Base-by-base conservation (phyloP, 2,113 vertebrate genomes). In the Taxidea taxus region DNA sequence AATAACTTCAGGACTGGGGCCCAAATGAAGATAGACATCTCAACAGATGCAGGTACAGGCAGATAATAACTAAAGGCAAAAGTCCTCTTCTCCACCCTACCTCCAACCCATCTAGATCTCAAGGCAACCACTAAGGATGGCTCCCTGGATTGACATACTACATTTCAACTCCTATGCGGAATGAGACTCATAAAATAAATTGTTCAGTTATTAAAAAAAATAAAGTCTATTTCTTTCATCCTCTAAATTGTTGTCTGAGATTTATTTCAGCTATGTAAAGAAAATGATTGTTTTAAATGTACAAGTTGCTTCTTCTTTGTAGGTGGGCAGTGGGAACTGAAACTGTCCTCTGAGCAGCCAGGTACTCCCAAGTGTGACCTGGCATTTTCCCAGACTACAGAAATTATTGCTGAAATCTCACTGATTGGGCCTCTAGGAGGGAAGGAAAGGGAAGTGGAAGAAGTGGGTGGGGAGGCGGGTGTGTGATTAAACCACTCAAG, bases 171-270 rank as follows among this genome's bases (percentile, higher is more conserved):
- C 29, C 23, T 64, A 25, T 60, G 31, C 34, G 25, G 25, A 89
- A 82, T 23, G 14, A 91, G 37, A 29, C 39, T 90, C 37, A 77
- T 37, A 90, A 93, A 90, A 84, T 42, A 93, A 94, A 58, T 56
- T 18, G 54, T 78, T 94, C 74, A 37, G 29, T 87, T 91, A 87
- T 87, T 96, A 62, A 80, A 95, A 95, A 95, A 92, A 90, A 39
- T 21, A 70, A 88, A 92, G 29, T 51, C 84, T 29, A 74, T 92
- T 88, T 94, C 51, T 93, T 94, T 94, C 64, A 78, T 39, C 1
- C 4, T 37, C 86, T 91, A 88, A 88, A 49, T 86, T 97, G 77
- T 77, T 77, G 23, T 64, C 34, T 90, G 58, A 92, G 70, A 70
- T 87, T 93, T 92, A 92, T 93, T 94, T 91, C 44, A 70, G 75